These are phyloP conservation scores for Zonitis immaculata DNA, from an alignment of 2,888 invertebrate genomes.

Conservation along the genomic window DNA sequence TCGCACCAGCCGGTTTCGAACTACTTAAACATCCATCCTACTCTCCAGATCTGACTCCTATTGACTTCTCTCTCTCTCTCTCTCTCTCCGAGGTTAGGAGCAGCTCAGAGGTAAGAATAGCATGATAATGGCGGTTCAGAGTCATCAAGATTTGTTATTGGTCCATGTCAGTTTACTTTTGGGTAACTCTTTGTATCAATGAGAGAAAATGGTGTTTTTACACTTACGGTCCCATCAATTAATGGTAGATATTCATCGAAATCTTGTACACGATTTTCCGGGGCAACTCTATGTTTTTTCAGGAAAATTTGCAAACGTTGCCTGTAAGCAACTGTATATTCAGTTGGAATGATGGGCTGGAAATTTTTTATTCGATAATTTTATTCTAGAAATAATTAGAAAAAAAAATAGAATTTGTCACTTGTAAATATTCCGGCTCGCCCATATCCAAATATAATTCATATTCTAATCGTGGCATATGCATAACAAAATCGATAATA, in stretches of 20 bases:
- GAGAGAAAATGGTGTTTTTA: not conserved
- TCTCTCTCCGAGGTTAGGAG: no score
- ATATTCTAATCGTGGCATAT: slow-evolving; percentile 74
- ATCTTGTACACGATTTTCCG: slow-evolving; percentile 67
- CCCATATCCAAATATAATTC: slow-evolving; percentile 66
- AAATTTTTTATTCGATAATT: slow-evolving; percentile 19
- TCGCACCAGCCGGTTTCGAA: no score
- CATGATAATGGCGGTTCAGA: no score
- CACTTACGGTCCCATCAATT: slow-evolving; percentile 57
- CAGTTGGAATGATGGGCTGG: slow-evolving; percentile 71
- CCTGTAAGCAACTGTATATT: slow-evolving; percentile 62
- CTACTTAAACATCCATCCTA: no score
- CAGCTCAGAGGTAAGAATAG: no score
- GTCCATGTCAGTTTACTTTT: no score
- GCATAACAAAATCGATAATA: slow-evolving; percentile 67
- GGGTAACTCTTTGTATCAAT: no score
- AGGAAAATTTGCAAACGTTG: slow-evolving; percentile 59
- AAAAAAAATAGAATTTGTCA: slow-evolving; percentile 12
- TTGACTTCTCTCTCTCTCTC: no score
- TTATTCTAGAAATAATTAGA: not conserved
- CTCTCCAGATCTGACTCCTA: no score
- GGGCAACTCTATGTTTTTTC: slow-evolving; percentile 67
- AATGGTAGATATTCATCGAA: slow-evolving; percentile 76
- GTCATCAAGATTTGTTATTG: no score
- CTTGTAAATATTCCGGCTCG: slow-evolving; percentile 38